Evolutionary conservation across 1,140 invertebrate genomes (phyloP).

Genomic region (Vanessa tameamea): DNA sequence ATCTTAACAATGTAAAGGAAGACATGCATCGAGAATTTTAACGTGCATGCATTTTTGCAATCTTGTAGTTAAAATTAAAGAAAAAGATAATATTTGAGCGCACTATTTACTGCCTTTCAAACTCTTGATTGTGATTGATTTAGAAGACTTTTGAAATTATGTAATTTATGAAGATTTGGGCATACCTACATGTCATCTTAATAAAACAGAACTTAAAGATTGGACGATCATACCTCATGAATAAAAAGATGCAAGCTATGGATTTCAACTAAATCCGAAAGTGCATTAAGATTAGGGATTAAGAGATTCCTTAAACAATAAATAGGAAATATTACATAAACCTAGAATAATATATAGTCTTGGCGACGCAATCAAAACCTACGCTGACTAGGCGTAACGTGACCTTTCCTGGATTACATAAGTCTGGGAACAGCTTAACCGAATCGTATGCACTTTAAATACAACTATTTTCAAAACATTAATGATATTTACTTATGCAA

Average conservation of each 20-base stretch:
- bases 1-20: constrained; percentile 17
- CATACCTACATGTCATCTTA: too few species aligned
- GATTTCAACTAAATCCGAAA: too few species aligned
- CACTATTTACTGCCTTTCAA: too few species aligned
- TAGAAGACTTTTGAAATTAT: too few species aligned
- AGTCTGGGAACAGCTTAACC: constrained; percentile 11
- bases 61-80: too few species aligned
- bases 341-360: background rate
- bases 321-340: background rate
- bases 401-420: constrained; percentile 27
- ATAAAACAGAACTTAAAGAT: too few species aligned
- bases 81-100: too few species aligned
- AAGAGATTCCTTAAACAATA: background rate
- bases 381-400: constrained; percentile 17
- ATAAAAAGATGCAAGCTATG: too few species aligned
- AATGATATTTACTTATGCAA: background rate
- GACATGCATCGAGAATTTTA: background rate
- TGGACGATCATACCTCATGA: too few species aligned
- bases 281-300: too few species aligned
- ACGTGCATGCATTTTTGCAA: background rate
- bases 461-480: background rate
- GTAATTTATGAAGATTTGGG: too few species aligned
- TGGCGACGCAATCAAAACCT: background rate
- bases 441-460: background rate
- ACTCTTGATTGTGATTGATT: too few species aligned